Evolutionary conservation across 2,113 vertebrate species (phyloP).

Genomic region (Entomyzon cyanotis): DNA sequence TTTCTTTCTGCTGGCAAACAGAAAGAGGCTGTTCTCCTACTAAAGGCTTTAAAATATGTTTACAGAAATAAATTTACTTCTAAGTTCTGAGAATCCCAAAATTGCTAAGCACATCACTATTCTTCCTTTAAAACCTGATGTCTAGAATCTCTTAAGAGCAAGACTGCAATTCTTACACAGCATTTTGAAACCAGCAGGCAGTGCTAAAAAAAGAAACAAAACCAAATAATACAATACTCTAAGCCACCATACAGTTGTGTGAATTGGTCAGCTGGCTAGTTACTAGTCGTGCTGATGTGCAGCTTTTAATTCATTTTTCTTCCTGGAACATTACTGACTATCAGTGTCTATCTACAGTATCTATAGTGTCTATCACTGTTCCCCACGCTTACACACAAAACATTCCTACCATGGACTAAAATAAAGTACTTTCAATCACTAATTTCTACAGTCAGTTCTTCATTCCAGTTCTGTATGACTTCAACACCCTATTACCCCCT

Average conservation of each 20-base stretch:
- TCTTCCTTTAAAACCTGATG: neutral
- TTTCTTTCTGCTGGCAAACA: neutral
- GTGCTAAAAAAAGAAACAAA: neutral
- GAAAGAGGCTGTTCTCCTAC: too few relatives aligned
- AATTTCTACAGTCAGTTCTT: neutral
- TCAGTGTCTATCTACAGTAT: neutral
- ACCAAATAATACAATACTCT: neutral
- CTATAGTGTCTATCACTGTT: neutral
- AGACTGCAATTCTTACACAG: neutral
- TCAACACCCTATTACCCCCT: neutral
- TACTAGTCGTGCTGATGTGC: neutral
- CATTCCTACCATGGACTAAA: neutral
- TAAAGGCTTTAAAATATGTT: neutral
- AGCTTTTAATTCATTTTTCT: neutral
- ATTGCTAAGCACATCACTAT: neutral
- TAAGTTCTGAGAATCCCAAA: neutral
- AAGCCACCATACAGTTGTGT: neutral
- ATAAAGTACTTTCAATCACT: neutral
- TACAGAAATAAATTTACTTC: neutral
- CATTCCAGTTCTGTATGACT: neutral
- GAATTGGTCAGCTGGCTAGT: neutral
- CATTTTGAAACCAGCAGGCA: neutral
- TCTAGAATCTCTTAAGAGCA: neutral
- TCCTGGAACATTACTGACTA: neutral
- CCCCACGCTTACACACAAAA: neutral